A percentile compares a stretch with the other conserved stretches of the same genome.
Conservation (phyloP, 64 coral and sea anemone species). For the Actinia equina region DNA sequence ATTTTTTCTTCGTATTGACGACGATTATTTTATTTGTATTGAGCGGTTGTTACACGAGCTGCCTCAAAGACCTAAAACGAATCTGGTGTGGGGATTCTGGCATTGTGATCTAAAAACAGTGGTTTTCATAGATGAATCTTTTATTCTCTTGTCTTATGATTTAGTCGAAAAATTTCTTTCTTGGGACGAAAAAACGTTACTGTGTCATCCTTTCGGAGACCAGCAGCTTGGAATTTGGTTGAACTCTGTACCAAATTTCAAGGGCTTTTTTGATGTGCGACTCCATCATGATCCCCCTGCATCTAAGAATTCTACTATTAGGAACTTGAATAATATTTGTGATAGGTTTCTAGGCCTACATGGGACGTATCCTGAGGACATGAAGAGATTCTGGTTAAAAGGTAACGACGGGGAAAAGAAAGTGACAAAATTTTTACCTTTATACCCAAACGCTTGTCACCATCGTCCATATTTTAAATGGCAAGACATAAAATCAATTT, state of each 20-base stretch:
- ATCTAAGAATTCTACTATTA: neutral
- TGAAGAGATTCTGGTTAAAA: conserved; percentile 6
- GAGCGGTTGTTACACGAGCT: conserved; percentile 37
- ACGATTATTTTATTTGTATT: conserved; percentile 56
- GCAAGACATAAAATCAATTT: neutral
- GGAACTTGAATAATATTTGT: conserved; percentile 1
- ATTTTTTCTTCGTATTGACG: conserved; percentile 42
- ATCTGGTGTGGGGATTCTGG: conserved; percentile 36
- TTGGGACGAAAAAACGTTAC: neutral
- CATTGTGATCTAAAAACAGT: conserved; percentile 16
- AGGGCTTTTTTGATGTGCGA: neutral
- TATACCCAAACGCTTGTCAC: conserved; percentile 11
- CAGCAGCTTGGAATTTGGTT: conserved; percentile 45
- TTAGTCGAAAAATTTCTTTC: conserved; percentile 23
- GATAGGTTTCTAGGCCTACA: neutral
- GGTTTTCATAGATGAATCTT: conserved; percentile 37
- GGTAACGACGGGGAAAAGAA: neutral
- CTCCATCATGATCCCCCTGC: conserved; percentile 3
- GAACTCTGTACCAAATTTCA: neutral
- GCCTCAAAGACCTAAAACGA: neutral
- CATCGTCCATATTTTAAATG: neutral
- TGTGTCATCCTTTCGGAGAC: conserved; percentile 48
- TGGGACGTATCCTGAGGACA: conserved; percentile 7
- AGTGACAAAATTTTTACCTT: neutral
- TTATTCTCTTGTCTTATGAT: conserved; percentile 21